Evolutionary conservation across 2,797 vertebrate genomes (phyloP).

Genomic region (Sternotherus odoratus): DNA sequence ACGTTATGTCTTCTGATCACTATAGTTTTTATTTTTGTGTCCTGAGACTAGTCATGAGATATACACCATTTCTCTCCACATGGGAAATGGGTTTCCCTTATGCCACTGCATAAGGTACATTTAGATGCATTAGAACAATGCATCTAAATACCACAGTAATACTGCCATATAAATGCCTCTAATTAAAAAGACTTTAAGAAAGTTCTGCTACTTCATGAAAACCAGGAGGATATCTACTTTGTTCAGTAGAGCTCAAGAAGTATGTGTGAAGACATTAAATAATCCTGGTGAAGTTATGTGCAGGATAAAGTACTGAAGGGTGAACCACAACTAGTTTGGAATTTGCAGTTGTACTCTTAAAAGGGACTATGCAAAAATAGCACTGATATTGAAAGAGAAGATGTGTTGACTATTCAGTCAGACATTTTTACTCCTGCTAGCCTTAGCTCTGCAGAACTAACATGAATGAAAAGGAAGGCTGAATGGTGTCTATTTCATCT

Average conservation of each 20-base stretch:
- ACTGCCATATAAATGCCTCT: background rate
- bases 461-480: background rate
- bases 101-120: background rate
- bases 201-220: background rate
- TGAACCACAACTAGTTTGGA: background rate
- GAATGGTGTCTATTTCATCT: background rate
- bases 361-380: background rate
- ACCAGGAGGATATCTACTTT: background rate
- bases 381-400: background rate
- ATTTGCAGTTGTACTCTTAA: background rate
- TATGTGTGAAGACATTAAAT: background rate
- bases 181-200: background rate
- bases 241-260: background rate
- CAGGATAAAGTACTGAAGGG: background rate
- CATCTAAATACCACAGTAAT: background rate
- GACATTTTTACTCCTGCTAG: background rate
- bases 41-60: background rate
- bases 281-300: background rate
- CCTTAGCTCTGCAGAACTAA: constrained; percentile 2
- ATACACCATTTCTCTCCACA: background rate
- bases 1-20: background rate
- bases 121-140: background rate
- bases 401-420: background rate
- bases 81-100: background rate
- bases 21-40: background rate